phyloP scores from a whole-genome alignment of 2,888 invertebrate genomes.

The Lasioglossum morio region DNA sequence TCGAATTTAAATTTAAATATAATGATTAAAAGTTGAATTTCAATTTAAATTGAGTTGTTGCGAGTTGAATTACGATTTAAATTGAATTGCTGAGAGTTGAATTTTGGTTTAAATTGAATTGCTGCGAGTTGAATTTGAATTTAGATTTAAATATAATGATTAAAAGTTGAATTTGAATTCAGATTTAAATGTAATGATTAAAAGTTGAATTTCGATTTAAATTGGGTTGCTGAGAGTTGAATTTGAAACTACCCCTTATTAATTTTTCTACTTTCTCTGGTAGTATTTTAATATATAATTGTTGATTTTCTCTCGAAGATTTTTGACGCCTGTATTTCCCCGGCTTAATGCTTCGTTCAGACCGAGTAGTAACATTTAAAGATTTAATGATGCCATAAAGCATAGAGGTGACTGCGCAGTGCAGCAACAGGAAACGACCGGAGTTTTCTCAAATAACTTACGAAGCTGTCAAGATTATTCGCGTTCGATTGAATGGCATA shows the following conservation, averaged over 20 bases:
- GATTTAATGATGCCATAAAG: slow-evolving; percentile 15
- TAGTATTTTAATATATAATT: neutral
- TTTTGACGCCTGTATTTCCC: neutral
- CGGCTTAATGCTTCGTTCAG: neutral
- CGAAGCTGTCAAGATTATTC: neutral
- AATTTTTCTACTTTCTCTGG: neutral
- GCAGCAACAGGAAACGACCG: neutral
- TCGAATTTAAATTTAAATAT: no score
- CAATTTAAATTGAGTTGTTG: no score
- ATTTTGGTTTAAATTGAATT: no score
- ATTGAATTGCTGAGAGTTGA: no score
- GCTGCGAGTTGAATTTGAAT: no score
- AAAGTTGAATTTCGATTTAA: no score
- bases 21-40: no score
- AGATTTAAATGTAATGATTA: no score
- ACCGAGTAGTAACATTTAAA: neutral
- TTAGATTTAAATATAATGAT: no score
- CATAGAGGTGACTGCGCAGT: neutral
- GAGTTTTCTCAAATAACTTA: neutral
- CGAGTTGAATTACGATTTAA: no score
- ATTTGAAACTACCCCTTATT: neutral
- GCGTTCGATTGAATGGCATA: neutral
- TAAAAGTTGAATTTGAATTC: no score
- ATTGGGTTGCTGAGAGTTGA: no score
- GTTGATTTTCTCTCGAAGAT: neutral